A percentile compares a stretch with the other conserved stretches of the same genome.
These are phyloP conservation scores for Spizella passerina DNA, from an alignment of 2,797 vertebrate species.

Conservation along the genomic window DNA sequence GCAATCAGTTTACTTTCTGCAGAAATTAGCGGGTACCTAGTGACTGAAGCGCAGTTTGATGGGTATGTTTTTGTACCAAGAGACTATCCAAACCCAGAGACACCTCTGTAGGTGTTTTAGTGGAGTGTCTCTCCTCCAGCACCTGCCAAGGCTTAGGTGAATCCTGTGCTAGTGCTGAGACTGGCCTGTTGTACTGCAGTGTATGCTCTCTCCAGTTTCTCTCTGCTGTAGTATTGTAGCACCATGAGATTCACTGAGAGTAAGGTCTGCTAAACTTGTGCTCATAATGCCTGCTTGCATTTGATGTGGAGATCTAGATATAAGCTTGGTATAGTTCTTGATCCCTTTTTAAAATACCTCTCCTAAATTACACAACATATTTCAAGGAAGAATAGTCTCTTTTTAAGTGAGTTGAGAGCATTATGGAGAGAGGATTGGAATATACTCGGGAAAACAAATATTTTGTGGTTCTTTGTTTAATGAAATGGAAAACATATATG, in stretches of 20 bases:
- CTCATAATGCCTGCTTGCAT: background rate
- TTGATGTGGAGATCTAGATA: rapidly evolving
- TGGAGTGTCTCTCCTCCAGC: background rate
- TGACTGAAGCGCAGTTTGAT: background rate
- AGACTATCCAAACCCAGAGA: background rate
- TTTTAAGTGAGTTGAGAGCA: background rate
- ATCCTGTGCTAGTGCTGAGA: background rate
- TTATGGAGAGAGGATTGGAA: background rate
- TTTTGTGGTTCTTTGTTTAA: background rate
- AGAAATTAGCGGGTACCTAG: background rate
- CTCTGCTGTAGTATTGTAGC: rapidly evolving
- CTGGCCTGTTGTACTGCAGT: background rate
- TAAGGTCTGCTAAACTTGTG: background rate
- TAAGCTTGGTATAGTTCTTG: background rate
- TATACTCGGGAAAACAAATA: background rate
- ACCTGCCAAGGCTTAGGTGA: background rate
- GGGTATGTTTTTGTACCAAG: background rate
- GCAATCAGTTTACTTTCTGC: background rate
- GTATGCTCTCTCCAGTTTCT: background rate
- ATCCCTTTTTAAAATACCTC: background rate
- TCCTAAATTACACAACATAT: background rate
- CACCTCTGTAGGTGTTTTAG: background rate
- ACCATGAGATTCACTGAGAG: background rate
- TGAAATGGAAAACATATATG: background rate
- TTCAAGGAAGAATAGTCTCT: background rate